Conservation (phyloP, 1,140 invertebrate genomes). For the Tetragonula clypearis region DNA sequence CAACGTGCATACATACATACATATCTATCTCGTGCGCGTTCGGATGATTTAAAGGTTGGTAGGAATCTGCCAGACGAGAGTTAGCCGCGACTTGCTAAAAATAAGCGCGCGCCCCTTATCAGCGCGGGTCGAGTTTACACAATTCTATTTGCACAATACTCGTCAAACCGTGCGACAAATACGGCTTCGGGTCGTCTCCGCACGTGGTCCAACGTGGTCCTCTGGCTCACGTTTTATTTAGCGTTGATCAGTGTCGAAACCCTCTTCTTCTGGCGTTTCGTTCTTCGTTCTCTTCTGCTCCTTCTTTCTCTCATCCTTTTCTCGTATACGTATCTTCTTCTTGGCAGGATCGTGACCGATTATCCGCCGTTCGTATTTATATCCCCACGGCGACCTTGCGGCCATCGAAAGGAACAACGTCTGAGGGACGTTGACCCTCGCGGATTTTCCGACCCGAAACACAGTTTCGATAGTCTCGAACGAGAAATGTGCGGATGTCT, state of each 20-base stretch:
- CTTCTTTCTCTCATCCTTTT: neutral
- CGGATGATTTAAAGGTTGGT: constrained; percentile 8
- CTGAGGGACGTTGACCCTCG: constrained; percentile 2
- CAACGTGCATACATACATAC: no score
- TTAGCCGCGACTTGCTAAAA: constrained; percentile 39
- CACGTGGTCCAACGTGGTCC: neutral
- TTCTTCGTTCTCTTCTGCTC: neutral
- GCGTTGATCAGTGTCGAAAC: neutral
- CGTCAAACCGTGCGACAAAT: constrained; percentile 20
- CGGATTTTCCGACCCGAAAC: neutral
- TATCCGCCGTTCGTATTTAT: constrained; percentile 24
- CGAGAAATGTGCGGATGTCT: neutral
- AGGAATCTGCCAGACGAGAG: neutral
- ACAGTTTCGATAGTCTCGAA: neutral
- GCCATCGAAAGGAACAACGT: neutral
- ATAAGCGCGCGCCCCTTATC: constrained; percentile 57
- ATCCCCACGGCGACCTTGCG: neutral
- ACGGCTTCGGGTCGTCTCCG: neutral
- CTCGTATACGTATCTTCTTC: neutral
- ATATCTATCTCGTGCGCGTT: neutral
- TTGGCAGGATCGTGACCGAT: neutral
- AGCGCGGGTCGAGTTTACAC: constrained; percentile 47
- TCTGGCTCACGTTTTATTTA: neutral
- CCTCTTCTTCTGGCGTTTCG: neutral
- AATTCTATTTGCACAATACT: constrained; percentile 48